These are phyloP conservation scores for Pseudopleuronectes americanus DNA, from an alignment of 2,797 vertebrate species.

Conservation along the genomic window DNA sequence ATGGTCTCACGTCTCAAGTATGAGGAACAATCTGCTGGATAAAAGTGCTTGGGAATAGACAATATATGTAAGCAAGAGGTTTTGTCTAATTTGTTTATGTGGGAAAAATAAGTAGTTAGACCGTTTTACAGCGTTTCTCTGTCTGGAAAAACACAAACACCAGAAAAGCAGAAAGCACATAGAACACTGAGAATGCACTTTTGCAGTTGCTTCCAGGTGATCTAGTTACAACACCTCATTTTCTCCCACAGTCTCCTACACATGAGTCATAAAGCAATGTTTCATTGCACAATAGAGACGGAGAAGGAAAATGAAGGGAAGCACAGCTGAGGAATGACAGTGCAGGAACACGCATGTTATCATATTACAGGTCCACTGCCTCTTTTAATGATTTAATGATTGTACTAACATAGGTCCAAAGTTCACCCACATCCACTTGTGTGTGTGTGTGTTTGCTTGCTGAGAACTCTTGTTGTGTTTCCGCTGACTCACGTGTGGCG, in stretches of 20 bases:
- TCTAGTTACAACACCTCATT: conserved; percentile 50
- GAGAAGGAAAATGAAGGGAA: conserved; percentile 49
- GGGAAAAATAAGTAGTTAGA: not conserved
- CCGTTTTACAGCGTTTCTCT: not conserved
- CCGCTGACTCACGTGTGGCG: conserved; percentile 58
- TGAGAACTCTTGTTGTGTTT: conserved; percentile 37
- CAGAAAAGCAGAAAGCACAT: conserved; percentile 16
- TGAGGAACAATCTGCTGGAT: conserved; percentile 25
- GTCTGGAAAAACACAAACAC: conserved; percentile 7
- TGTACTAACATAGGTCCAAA: conserved; percentile 70
- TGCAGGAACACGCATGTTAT: conserved; percentile 36
- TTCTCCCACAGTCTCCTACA: conserved; percentile 48
- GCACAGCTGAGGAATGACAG: conserved; percentile 56
- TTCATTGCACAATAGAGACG: conserved; percentile 10
- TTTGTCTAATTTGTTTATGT: conserved; percentile 18
- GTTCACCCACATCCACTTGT: conserved; percentile 53
- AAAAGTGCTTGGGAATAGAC: conserved; percentile 9
- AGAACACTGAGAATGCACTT: conserved; percentile 27
- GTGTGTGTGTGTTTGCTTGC: conserved; percentile 31
- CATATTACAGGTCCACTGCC: conserved; percentile 55
- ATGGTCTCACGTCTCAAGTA: conserved; percentile 30
- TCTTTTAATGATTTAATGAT: conserved; percentile 65
- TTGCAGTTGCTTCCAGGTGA: conserved; percentile 48
- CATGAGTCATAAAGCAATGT: conserved; percentile 70
- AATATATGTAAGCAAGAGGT: conserved; percentile 11